Conservation (phyloP, 2,113 vertebrate genomes). For the Rhabdomys dilectus region DNA sequence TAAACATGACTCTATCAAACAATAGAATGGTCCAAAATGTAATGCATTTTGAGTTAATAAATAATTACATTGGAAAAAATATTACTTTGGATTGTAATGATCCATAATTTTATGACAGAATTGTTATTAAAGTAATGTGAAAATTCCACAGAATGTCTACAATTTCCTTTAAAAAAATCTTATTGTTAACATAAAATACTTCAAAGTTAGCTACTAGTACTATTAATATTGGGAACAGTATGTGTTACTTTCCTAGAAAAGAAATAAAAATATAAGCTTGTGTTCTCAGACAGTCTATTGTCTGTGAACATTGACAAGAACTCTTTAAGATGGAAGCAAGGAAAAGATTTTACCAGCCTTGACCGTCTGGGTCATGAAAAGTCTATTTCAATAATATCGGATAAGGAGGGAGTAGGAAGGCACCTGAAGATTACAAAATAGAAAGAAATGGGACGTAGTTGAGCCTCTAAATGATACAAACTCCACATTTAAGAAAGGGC, state of each 20-base stretch:
- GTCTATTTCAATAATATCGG: not conserved
- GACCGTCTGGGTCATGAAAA: not conserved
- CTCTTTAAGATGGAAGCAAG: not conserved
- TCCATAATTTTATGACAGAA: not conserved
- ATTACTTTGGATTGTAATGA: not conserved
- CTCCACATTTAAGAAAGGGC: not conserved
- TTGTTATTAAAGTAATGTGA: not conserved
- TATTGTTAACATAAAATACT: conserved; percentile 11
- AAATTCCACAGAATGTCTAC: not conserved
- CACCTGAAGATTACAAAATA: not conserved
- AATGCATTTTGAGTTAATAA: not conserved
- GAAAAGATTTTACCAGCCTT: not conserved
- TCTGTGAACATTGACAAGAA: conserved; percentile 11
- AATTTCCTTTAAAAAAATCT: accelerated
- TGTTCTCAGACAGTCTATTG: not conserved
- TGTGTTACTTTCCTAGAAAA: not conserved
- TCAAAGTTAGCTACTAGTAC: not conserved
- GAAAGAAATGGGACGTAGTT: not conserved
- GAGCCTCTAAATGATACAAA: not conserved
- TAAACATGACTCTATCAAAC: not conserved
- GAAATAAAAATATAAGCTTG: not conserved
- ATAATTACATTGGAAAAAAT: not conserved
- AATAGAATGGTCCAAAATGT: no score
- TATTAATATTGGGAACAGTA: not conserved
- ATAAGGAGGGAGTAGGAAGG: accelerated